These are phyloP conservation scores for Cygnus atratus DNA, from an alignment of 2,113 vertebrate species.

Conservation along the genomic window DNA sequence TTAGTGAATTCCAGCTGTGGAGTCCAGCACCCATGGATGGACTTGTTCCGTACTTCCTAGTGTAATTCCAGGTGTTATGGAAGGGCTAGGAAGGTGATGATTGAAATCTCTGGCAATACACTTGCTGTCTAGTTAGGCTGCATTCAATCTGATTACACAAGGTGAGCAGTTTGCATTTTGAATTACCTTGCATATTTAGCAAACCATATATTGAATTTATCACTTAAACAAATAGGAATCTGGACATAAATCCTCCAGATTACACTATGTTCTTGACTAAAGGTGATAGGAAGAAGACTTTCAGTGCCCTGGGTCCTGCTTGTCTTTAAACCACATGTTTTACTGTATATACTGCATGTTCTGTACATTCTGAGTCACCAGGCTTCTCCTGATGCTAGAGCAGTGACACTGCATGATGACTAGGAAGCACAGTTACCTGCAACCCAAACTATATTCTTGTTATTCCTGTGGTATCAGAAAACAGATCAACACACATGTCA, in stretches of 20 bases:
- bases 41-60: fast-evolving
- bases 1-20: not conserved
- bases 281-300: not conserved
- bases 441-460: not conserved
- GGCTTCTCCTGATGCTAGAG: not conserved
- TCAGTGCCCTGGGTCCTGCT: not conserved
- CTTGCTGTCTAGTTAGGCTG: not conserved
- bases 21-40: not conserved
- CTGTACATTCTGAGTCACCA: not conserved
- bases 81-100: not conserved
- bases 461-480: not conserved
- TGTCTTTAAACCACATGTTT: not conserved
- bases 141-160: not conserved
- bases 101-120: not conserved
- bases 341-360: not conserved
- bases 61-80: not conserved
- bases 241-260: not conserved
- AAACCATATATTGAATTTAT: not conserved
- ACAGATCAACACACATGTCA: not conserved
- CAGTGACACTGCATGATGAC: not conserved
- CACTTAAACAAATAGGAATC: not conserved
- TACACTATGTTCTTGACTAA: not conserved
- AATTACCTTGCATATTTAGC: not conserved
- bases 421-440: not conserved
- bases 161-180: not conserved